These are phyloP conservation scores for Sebastes iracundus DNA, from an alignment of 2,797 vertebrate species.

Conservation along the genomic window DNA sequence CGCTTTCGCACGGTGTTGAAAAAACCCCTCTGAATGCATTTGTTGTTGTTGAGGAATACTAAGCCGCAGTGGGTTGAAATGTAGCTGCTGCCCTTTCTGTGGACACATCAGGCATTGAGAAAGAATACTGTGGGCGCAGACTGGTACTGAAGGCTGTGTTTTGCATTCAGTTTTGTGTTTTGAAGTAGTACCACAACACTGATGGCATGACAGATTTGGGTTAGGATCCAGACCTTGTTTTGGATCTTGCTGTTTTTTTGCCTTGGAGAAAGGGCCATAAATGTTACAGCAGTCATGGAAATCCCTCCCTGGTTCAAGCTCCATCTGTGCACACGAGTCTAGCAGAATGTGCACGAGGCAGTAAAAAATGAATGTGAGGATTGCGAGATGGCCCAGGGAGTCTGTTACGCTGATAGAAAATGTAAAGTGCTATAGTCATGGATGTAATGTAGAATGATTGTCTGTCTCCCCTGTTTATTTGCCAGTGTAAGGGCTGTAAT, in stretches of 20 bases:
- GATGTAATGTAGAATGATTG: slow-evolving; percentile 81
- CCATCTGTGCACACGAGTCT: slow-evolving; percentile 61
- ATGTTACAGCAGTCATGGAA: slow-evolving; percentile 53
- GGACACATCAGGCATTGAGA: slow-evolving; percentile 20
- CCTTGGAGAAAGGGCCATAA: slow-evolving; percentile 61
- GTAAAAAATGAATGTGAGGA: slow-evolving; percentile 70
- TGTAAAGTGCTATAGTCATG: slow-evolving; percentile 79
- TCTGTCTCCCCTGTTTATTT: slow-evolving; percentile 81
- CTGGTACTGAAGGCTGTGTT: slow-evolving; percentile 8
- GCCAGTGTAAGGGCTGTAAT: slow-evolving; percentile 70
- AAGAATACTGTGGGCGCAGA: neutral
- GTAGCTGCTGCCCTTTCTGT: slow-evolving; percentile 28
- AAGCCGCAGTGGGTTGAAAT: neutral
- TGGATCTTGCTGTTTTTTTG: slow-evolving; percentile 54
- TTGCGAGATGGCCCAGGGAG: slow-evolving; percentile 68
- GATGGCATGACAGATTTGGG: slow-evolving; percentile 64
- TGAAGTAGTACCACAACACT: slow-evolving; percentile 37
- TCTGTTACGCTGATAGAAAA: slow-evolving; percentile 77
- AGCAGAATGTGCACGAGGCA: slow-evolving; percentile 37
- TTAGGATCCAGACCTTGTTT: slow-evolving; percentile 63
- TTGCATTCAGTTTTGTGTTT: slow-evolving; percentile 32
- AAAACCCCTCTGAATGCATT: slow-evolving; percentile 29
- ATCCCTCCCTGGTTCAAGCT: slow-evolving; percentile 63
- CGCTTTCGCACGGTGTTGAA: slow-evolving; percentile 4
- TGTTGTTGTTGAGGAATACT: slow-evolving; percentile 2